Evolutionary conservation across 2,797 vertebrate genomes (phyloP).

Genomic region (Pelochelys cantorii): DNA sequence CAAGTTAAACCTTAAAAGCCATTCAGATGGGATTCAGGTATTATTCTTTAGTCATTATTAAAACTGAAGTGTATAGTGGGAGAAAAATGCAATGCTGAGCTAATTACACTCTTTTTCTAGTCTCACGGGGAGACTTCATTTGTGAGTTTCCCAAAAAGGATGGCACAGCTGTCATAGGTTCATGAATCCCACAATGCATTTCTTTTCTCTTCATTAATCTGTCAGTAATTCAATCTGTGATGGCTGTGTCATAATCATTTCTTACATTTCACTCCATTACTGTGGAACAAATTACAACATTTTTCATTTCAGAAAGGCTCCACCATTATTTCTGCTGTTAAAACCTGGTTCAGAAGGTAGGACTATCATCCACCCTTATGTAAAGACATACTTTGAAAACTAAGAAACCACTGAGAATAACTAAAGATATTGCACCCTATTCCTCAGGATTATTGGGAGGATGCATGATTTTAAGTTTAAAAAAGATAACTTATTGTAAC

Average conservation of each 20-base stretch:
- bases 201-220: constrained; percentile 75
- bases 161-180: constrained; percentile 52
- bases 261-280: constrained; percentile 70
- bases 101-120: constrained; percentile 69
- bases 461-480: not conserved
- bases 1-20: constrained; percentile 73
- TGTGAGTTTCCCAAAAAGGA: constrained; percentile 63
- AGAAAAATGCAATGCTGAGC: constrained; percentile 62
- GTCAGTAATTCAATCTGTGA: constrained; percentile 71
- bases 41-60: constrained; percentile 80
- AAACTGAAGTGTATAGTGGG: constrained; percentile 53
- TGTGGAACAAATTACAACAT: constrained; percentile 59
- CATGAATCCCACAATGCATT: constrained; percentile 60
- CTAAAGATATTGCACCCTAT: not conserved
- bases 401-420: not conserved
- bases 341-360: constrained; percentile 17
- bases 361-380: not conserved
- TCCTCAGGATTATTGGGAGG: not conserved
- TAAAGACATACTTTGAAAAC: not conserved
- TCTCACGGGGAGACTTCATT: constrained; percentile 69
- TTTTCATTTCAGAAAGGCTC: constrained; percentile 63
- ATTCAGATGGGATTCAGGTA: constrained; percentile 67
- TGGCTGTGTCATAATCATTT: constrained; percentile 67
- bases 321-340: constrained; percentile 56
- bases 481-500: not conserved